A percentile compares a stretch with the other conserved stretches of the same genome.
phyloP scores from a whole-genome alignment of 37 sponge, comb jelly and placozoan genomes.

The Halisarca cf. caerulea region DNA sequence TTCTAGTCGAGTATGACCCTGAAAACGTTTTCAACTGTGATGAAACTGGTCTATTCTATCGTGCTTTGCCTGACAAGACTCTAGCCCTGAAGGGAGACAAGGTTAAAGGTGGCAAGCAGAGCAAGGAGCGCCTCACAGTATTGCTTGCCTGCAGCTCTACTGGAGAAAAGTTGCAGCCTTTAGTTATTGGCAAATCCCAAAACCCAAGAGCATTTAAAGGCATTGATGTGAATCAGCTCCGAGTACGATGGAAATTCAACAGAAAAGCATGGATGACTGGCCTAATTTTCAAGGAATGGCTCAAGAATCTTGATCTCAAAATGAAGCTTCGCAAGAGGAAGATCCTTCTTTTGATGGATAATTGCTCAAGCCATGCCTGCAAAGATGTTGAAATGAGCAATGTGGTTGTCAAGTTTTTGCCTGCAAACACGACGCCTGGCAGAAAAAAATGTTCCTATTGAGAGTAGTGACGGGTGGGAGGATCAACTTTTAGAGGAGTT shows the following conservation, averaged over 20 bases:
- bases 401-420: neutral
- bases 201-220: neutral
- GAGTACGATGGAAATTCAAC: neutral
- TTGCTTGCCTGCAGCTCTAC: neutral
- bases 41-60: no score
- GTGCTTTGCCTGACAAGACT: no score
- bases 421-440: neutral
- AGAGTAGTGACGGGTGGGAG: no score
- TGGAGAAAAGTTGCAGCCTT: neutral
- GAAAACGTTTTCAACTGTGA: no score
- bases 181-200: slow-evolving; percentile 4
- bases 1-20: no score
- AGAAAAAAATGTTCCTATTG: no score
- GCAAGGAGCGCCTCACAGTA: neutral
- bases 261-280: slow-evolving; percentile 20
- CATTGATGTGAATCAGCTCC: neutral
- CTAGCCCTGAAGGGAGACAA: no score
- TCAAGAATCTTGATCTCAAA: neutral
- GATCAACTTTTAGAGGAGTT: no score
- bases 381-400: neutral
- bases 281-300: slow-evolving; percentile 7
- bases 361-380: no score
- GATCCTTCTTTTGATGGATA: neutral
- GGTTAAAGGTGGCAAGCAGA: no score
- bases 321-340: neutral